Evolutionary conservation across 1,140 invertebrate genomes (phyloP).

Genomic region (Chrysopa pallens): DNA sequence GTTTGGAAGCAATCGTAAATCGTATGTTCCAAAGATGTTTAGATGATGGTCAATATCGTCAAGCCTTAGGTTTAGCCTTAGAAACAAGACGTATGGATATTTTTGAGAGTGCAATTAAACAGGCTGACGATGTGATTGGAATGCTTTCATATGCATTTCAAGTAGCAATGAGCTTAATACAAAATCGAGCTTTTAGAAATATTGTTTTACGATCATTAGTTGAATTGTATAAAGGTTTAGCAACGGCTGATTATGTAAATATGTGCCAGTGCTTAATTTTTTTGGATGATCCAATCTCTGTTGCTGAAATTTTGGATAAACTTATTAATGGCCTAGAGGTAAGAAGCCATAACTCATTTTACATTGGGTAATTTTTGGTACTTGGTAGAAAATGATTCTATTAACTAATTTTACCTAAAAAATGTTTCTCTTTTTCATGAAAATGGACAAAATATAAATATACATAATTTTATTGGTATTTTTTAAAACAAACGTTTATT

Average conservation of each 20-base stretch:
- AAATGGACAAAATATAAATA: too few relatives aligned
- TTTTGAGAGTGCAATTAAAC: slow-evolving; percentile 77
- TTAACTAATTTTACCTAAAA: too few relatives aligned
- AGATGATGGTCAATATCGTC: slow-evolving; percentile 83
- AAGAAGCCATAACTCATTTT: too few relatives aligned
- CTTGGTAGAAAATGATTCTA: too few relatives aligned
- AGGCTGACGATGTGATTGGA: slow-evolving; percentile 74
- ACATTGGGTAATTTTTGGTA: too few relatives aligned
- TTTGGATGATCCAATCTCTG: slow-evolving; percentile 78
- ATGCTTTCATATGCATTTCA: slow-evolving; percentile 92
- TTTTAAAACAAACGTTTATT: too few relatives aligned
- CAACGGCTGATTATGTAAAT: slow-evolving; percentile 85
- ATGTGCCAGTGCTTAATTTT: slow-evolving; percentile 96
- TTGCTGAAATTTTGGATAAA: slow-evolving; percentile 81
- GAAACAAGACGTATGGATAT: slow-evolving; percentile 95
- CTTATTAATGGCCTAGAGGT: slow-evolving; percentile 63
- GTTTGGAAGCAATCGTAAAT: slow-evolving; percentile 87
- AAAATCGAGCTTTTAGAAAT: slow-evolving; percentile 83
- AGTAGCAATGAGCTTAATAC: slow-evolving; percentile 89
- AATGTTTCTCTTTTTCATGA: too few relatives aligned
- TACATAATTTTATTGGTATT: too few relatives aligned
- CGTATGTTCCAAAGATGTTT: slow-evolving; percentile 93
- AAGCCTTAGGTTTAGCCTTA: slow-evolving; percentile 83
- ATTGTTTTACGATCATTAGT: slow-evolving; percentile 78
- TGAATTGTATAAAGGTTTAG: slow-evolving; percentile 67